These are phyloP conservation scores for Holothuria leucospilota DNA, from an alignment of 53 echinoderm and acorn worm species.

Conservation along the genomic window DNA sequence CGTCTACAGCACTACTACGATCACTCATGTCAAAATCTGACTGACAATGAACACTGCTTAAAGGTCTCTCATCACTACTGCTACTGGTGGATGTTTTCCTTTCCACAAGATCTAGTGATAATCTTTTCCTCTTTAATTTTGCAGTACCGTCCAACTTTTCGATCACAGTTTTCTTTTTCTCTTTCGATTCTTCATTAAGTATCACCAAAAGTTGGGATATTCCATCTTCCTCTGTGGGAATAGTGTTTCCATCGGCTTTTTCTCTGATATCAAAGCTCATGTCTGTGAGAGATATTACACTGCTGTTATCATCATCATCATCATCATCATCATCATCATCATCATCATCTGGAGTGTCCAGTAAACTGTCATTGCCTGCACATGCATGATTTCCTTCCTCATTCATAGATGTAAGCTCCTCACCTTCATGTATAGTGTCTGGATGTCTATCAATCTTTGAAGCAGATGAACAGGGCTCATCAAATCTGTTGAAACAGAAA, in stretches of 20 bases:
- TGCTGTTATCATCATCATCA: not conserved
- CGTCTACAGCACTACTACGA: too few species aligned
- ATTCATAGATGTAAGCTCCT: too few species aligned
- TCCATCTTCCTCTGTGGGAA: not conserved
- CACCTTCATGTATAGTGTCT: too few species aligned
- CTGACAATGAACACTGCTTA: not conserved
- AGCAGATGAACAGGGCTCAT: too few species aligned
- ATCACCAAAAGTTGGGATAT: constrained; percentile 30
- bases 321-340: not conserved
- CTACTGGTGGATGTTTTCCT: not conserved
- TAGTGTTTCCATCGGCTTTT: not conserved
- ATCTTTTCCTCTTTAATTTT: constrained; percentile 15
- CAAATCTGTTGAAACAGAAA: too few species aligned
- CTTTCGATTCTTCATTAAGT: constrained; percentile 28
- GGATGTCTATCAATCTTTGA: too few species aligned
- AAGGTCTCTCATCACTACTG: constrained; percentile 13
- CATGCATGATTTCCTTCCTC: too few species aligned
- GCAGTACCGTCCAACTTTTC: constrained; percentile 37
- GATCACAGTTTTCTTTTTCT: not conserved
- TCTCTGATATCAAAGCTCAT: constrained; percentile 44
- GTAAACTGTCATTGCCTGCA: too few species aligned
- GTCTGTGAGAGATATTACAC: constrained; percentile 42
- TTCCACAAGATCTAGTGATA: not conserved
- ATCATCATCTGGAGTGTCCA: not conserved
- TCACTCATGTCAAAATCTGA: not conserved